A percentile compares a stretch with the other conserved stretches of the same genome.
phyloP scores from a whole-genome alignment of 2,113 vertebrate genomes.

The Leptodactylus fuscus region DNA sequence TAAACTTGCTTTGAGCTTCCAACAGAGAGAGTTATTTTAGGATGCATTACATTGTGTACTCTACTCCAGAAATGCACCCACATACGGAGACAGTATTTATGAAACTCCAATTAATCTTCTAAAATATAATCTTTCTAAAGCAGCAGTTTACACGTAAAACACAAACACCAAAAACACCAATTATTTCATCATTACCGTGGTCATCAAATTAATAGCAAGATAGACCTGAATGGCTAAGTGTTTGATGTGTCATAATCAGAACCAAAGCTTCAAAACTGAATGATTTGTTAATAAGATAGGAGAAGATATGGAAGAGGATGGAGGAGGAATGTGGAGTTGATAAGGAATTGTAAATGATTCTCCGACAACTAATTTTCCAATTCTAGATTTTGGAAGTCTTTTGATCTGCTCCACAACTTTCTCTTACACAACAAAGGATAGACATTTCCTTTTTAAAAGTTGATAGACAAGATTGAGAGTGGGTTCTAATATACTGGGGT shows the following conservation, averaged over 20 bases:
- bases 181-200: conserved; percentile 44
- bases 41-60: background rate
- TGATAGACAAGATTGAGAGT: too few species aligned
- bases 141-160: conserved; percentile 11
- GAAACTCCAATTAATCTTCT: conserved; percentile 25
- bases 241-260: conserved; percentile 54
- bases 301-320: background rate
- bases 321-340: conserved; percentile 12
- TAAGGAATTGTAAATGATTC: conserved; percentile 50
- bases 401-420: conserved; percentile 16
- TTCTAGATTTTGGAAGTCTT: conserved; percentile 22
- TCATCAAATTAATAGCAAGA: conserved; percentile 38
- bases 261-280: conserved; percentile 30
- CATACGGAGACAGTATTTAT: background rate
- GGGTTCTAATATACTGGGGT: conserved; percentile 1
- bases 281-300: conserved; percentile 43
- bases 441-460: background rate
- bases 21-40: conserved; percentile 36
- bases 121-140: conserved; percentile 29
- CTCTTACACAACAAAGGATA: conserved; percentile 14
- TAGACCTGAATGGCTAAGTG: conserved; percentile 13
- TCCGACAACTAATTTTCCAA: conserved; percentile 11
- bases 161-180: conserved; percentile 43
- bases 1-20: too few species aligned
- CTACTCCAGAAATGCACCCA: background rate